Evolutionary conservation across 2,888 invertebrate genomes (phyloP).

Genomic region (Hoplodrina blanda): DNA sequence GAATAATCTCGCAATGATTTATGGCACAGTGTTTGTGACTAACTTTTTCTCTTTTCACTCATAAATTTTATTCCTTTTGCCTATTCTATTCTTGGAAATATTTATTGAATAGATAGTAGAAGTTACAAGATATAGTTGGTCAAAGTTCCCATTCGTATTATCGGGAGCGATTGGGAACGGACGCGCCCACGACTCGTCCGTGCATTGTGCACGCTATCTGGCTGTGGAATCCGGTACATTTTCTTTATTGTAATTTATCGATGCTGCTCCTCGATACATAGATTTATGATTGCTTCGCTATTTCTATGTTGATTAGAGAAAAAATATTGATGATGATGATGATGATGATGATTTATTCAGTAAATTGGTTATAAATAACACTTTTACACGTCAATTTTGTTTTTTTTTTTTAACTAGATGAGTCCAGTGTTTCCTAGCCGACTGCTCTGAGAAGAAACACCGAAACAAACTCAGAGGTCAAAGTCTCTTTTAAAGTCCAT

Average conservation of each 20-base stretch:
- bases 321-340: no score
- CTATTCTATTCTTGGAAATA: slow-evolving; percentile 11
- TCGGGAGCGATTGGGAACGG: slow-evolving; percentile 57
- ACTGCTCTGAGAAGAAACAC: no score
- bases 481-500: no score
- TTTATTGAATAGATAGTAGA: slow-evolving; percentile 35
- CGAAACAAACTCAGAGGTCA: no score
- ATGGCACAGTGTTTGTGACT: slow-evolving; percentile 1
- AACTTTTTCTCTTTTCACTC: slow-evolving; percentile 11
- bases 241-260: slow-evolving; percentile 72
- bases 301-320: slow-evolving; percentile 51
- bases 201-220: slow-evolving; percentile 56
- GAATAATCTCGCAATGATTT: slow-evolving; percentile 5
- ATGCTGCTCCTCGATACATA: slow-evolving; percentile 53
- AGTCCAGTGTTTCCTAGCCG: no score
- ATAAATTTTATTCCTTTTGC: slow-evolving; percentile 1
- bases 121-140: slow-evolving; percentile 52
- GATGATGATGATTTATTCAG: no score
- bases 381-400: no score
- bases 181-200: slow-evolving; percentile 56
- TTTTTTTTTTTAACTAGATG: no score
- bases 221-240: slow-evolving; percentile 51
- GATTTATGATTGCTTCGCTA: slow-evolving; percentile 58
- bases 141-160: slow-evolving; percentile 69
- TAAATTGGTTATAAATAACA: no score